Percentiles rank a stretch among this genome's conserved stretches.
These are phyloP conservation scores for Xestia c-nigrum DNA, from an alignment of 2,888 invertebrate species.

Conservation along the genomic window DNA sequence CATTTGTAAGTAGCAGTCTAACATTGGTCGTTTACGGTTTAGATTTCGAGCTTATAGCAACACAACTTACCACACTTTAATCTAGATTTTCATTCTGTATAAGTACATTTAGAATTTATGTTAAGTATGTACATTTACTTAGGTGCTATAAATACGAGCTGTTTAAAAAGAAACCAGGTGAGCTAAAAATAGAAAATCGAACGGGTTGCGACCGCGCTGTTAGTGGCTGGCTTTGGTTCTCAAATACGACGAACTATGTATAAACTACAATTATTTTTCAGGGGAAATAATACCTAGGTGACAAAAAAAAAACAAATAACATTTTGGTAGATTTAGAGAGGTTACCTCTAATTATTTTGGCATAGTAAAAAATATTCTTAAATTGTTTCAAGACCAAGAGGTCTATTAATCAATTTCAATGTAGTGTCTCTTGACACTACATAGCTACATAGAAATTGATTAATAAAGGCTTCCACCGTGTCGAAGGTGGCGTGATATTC, in stretches of 20 bases:
- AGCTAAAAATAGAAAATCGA: constrained; percentile 58
- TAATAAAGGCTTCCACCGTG: too few relatives aligned
- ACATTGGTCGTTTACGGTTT: neutral
- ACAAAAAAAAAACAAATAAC: neutral
- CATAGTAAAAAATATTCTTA: neutral
- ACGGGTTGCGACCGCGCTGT: constrained; percentile 10
- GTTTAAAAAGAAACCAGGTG: constrained; percentile 42
- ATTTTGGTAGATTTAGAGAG: neutral
- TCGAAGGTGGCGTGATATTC: too few relatives aligned
- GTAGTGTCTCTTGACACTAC: too few relatives aligned
- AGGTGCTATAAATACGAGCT: constrained; percentile 38
- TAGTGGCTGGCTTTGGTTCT: neutral
- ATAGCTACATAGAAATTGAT: too few relatives aligned
- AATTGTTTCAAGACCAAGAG: neutral
- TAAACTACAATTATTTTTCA: constrained; percentile 7
- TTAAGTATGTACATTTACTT: constrained; percentile 15
- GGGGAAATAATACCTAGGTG: neutral
- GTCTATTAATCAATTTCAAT: too few relatives aligned
- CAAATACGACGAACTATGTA: neutral
- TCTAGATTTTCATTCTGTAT: neutral
- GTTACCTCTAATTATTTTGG: neutral
- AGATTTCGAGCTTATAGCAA: neutral
- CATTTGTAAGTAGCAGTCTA: neutral
- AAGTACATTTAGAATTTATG: constrained; percentile 2
- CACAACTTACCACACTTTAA: neutral